Evolutionary conservation across 35 echinoderm and acorn worm species (phyloP), one percentile per base, ranked within the genome.

Genomic region (Amphiura filiformis): DNA sequence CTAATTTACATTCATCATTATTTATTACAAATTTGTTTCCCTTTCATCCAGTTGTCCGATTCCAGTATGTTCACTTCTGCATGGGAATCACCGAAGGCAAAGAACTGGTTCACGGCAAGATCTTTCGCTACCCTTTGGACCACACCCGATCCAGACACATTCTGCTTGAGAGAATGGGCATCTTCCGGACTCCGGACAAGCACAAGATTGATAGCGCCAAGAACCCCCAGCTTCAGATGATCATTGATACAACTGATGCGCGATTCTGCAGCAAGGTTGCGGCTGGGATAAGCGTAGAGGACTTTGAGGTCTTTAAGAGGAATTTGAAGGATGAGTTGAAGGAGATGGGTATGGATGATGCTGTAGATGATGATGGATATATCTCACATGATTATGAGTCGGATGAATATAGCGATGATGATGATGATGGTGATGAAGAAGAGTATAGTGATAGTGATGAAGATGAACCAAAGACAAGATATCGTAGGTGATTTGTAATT

Each of bases 41-140:
- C 37, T 77, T 39, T 36, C 56, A 64, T n/a, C 13, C 85, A 95
- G 93, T 87, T 41, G 76, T 86, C 32, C 85, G 75, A 81, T 96
- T 96, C 75, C 94, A 96, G 78, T 93, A 96, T 84, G 84, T 87
- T 0, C 81, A 90, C 23, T 96, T 93, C 79, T 81, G 37, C 32
- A 96, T 93, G 90, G 90, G 90, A 0, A 75, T 93, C 39, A 89
- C 56, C 9, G 76, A 93, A 65, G 80, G 89, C 56, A 86, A 84
- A 22, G 87, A 96, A 35, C 89, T 96, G 77, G 76, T 91, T 12
- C 77, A 80, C 20, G 94, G 87, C 28, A 96, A 92, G 75, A 86
- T 96, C 78, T 96, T 96, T 83, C 93, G 87, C 30, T 92, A 96
- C 65, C 15, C 83, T 9, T 65, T 93, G 20, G 64, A 93, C n/a